A percentile compares a stretch with the other conserved stretches of the same genome.
These are phyloP conservation scores for Morpho achilles DNA, from an alignment of 2,888 invertebrate genomes.

Conservation along the genomic window DNA sequence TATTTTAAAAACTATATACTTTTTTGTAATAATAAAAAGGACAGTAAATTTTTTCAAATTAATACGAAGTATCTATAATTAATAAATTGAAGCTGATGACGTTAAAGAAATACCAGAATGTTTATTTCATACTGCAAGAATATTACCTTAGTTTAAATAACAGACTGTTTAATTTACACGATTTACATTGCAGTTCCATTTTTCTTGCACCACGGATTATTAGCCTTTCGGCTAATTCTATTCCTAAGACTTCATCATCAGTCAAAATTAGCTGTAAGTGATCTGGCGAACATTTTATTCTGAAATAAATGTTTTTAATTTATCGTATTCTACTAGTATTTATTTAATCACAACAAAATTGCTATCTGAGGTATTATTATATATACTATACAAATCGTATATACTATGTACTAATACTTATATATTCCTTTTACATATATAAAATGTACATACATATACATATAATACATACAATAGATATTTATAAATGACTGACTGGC, in stretches of 20 bases:
- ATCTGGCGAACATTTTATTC: constrained; percentile 15
- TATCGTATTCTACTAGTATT: no score
- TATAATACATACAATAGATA: no score
- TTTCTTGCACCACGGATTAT: constrained; percentile 43
- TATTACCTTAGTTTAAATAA: constrained; percentile 30
- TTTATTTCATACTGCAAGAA: not conserved
- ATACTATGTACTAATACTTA: no score
- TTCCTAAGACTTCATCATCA: constrained; percentile 35
- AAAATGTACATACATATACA: no score
- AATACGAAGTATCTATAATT: not conserved
- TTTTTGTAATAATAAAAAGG: not conserved
- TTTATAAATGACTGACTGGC: no score
- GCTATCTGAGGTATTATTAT: no score
- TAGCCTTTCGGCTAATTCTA: constrained; percentile 40
- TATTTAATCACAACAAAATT: no score
- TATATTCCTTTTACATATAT: no score
- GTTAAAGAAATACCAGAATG: not conserved
- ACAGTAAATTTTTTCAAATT: not conserved
- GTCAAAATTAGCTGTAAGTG: constrained; percentile 34
- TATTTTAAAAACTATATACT: no score
- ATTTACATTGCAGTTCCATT: constrained; percentile 32
- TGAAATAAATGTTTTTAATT: constrained; percentile 3
- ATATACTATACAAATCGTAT: no score
- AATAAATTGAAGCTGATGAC: not conserved
- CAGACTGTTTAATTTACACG: constrained; percentile 20